These are phyloP conservation scores for Lycophotia porphyrea DNA, from an alignment of 2,888 invertebrate species.

Conservation along the genomic window DNA sequence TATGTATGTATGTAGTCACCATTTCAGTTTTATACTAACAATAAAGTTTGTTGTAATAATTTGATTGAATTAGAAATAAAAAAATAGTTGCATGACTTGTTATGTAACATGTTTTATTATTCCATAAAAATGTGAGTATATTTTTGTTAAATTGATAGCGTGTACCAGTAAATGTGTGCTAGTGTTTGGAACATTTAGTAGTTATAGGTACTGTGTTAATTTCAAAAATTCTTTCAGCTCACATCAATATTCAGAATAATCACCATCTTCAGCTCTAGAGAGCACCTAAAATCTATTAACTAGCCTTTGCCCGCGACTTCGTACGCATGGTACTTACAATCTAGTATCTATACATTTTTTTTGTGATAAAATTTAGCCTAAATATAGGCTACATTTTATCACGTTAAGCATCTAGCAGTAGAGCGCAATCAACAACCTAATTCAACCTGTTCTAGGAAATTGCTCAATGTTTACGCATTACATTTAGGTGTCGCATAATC, in stretches of 20 bases:
- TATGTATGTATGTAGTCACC: not conserved
- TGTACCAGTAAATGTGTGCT: not conserved
- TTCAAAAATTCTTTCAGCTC: too few relatives aligned
- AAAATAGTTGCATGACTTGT: not conserved
- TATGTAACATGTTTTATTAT: not conserved
- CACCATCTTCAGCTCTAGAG: too few relatives aligned
- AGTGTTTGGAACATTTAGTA: constrained; percentile 27
- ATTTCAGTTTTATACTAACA: constrained; percentile 24
- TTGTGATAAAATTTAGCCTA: too few relatives aligned
- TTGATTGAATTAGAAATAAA: constrained; percentile 3
- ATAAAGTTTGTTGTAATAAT: constrained; percentile 15
- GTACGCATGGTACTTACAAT: too few relatives aligned
- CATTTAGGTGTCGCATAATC: not conserved
- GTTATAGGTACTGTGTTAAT: constrained; percentile 1
- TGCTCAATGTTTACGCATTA: not conserved
- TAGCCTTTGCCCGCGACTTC: too few relatives aligned
- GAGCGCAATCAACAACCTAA: too few relatives aligned
- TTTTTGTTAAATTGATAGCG: constrained; percentile 19
- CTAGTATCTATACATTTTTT: too few relatives aligned
- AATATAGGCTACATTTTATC: too few relatives aligned
- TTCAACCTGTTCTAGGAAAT: too few relatives aligned
- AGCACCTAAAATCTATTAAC: too few relatives aligned
- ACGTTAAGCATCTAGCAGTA: too few relatives aligned
- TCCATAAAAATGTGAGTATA: constrained; percentile 9
- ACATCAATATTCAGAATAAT: too few relatives aligned